Base-by-base conservation (phyloP, 2,888 invertebrate species). In the Ethmia dodecea region DNA sequence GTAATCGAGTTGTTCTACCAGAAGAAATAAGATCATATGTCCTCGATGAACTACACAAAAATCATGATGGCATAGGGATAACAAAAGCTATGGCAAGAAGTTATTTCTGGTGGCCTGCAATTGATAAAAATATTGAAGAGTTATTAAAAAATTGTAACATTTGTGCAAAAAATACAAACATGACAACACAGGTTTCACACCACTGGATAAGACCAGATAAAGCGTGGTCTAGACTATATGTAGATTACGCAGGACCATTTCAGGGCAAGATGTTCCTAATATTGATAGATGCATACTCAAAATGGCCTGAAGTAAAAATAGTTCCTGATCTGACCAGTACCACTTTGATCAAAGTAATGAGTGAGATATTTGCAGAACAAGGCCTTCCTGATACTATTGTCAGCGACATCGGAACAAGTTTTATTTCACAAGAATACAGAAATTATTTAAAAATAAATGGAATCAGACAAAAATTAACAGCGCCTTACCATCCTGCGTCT, bases 171-270 rank as follows among this genome's bases (percentile, higher is more conserved):
- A 29, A 34, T 14, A 16, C 41, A 13, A 35, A 42, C 12, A 42
- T 33, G 30, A 43, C 45, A 5, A 12, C 41, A 10, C 34, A 33
- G 31, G 31, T 24, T 3, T 16, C 3, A 2, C 38, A 41, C 12
- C 16, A 31, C n/a, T 45, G 45, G 45, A 33, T 39, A 6, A 28
- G 6, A 13, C 33, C 42, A 5, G 31, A 33, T 1, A 40, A 27
- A 27, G 33, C 45, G 6, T 47, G 47, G 43, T 38, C 35, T 4
- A 29, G 44, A 16, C 14, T 47, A 14, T 40, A 50, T 27, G 14
- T 50, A 1, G 45, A 50, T 33, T 49, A 40, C 28, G 45, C 37
- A 5, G 45, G 43, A 2, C 41, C 46, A 18, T 48, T 39, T 25
- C 25, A 34, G 8, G 38, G 40, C 3, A 46, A 38, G 35, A 25